Evolutionary conservation across 1,140 invertebrate species (phyloP), one percentile per base, ranked within the genome.

Genomic region (Cotesia vestalis): DNA sequence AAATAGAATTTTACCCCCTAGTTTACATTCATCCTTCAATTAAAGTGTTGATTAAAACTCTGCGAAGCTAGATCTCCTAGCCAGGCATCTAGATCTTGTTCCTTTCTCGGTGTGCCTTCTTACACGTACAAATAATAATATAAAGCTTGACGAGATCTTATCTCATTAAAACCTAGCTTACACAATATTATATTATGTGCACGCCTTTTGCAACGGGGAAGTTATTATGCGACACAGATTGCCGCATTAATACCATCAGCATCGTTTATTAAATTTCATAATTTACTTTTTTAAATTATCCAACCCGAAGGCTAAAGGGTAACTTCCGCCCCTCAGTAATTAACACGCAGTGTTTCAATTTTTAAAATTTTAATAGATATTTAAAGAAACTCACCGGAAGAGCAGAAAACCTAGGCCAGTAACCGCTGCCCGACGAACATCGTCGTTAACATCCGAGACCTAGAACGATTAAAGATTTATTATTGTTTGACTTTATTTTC

Each of bases 361-460:
- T 27, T 27, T 27, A 27, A 27, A 27, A 27, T 27, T 1, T 27
- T 27, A 27, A 27, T 27, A 66, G 52, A 66, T 52, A 52, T 66
- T 68, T 57, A 40, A 34, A 57, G 5, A 52, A 12, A 83, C 85
- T 86, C 83, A 92, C 91, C 93, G 91, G 89, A 98, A 98, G 52
- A 99, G 88, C 14, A 99, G 90, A 83, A 99, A 99, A 77, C 98
- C 98, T 66, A 99, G 89, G 35, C 96, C 96, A 34, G 97, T 99
- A 1, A 99, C 98, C 38, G 98, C 98, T 66, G 98, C 97, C 63
- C 98, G 91, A 72, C 98, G 91, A 3, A 99, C 98, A 87, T 99
- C 98, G 84, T 99, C 97, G 82, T 99, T 99, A 0, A 99, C 98
- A 89, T 99, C 98, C 78, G 96, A 98, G 38, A 95, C 90, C 89